Evolutionary conservation across 2,888 invertebrate species (phyloP).

Genomic region (Acheta domesticus): DNA sequence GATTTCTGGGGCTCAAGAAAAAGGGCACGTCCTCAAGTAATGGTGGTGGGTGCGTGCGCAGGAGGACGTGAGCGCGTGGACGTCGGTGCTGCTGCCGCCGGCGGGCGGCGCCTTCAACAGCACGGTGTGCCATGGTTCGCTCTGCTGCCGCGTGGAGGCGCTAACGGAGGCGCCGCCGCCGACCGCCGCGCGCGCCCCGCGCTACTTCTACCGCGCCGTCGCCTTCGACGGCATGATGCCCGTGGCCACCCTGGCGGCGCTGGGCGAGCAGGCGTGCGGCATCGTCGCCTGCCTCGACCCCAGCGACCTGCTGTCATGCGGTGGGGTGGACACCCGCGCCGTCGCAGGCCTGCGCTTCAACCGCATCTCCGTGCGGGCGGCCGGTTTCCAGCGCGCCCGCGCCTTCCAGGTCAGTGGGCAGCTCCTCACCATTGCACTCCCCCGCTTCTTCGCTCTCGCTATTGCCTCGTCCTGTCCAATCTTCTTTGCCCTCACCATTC

Average conservation of each 20-base stretch:
- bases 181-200: neutral
- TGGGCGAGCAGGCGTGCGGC: neutral
- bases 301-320: neutral
- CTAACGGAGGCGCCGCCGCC: constrained; percentile 29
- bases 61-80: constrained; percentile 27
- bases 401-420: neutral
- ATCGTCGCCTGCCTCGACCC: neutral
- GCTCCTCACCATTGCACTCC: neutral
- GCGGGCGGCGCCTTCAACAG: neutral
- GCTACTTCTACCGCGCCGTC: constrained; percentile 52
- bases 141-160: constrained; percentile 46
- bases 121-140: constrained; percentile 37
- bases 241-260: constrained; percentile 42
- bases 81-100: constrained; percentile 8
- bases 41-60: neutral
- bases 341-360: neutral
- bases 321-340: neutral
- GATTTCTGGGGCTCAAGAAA: too few species aligned
- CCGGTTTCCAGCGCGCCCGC: neutral
- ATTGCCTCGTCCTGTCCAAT: too few species aligned
- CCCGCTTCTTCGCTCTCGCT: too few species aligned
- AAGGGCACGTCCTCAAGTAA: too few species aligned
- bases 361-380: neutral
- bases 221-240: constrained; percentile 55
- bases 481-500: too few species aligned